Percentiles rank a stretch among this genome's conserved stretches.
Evolutionary conservation across 2,113 vertebrate species (phyloP).

Genomic region (Vimba vimba): DNA sequence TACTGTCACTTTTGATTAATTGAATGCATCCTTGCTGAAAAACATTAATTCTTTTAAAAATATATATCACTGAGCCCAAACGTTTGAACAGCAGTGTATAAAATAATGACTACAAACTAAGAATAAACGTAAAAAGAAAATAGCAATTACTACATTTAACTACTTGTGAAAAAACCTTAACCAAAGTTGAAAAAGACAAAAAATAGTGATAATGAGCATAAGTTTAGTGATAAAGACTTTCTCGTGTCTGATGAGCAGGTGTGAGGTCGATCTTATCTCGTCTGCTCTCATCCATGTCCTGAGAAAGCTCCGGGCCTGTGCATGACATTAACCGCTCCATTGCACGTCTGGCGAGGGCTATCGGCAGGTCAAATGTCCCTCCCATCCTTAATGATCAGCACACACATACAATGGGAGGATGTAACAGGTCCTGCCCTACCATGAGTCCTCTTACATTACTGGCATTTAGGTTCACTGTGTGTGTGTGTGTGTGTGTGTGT

Average conservation of each 20-base stretch:
- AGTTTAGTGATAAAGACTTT: neutral
- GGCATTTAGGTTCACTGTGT: neutral
- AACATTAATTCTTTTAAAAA: neutral
- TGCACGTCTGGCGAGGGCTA: slow-evolving; percentile 59
- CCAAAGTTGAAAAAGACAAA: neutral
- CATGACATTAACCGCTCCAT: slow-evolving; percentile 61
- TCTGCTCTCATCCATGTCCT: slow-evolving; percentile 39
- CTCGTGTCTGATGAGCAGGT: slow-evolving; percentile 42
- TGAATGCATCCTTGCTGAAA: neutral
- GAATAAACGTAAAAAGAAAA: neutral
- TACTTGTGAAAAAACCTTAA: neutral
- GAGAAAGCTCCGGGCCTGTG: slow-evolving; percentile 49
- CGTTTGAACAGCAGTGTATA: neutral
- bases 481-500: slow-evolving; percentile 38
- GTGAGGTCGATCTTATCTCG: slow-evolving; percentile 49
- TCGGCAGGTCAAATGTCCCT: slow-evolving; percentile 38
- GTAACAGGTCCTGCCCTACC: neutral
- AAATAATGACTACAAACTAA: neutral
- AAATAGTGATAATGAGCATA: neutral
- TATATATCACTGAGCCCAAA: neutral
- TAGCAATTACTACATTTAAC: neutral
- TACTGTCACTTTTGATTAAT: neutral
- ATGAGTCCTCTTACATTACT: neutral
- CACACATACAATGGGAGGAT: slow-evolving; percentile 33
- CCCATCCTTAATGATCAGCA: slow-evolving; percentile 18